These are phyloP conservation scores for Siniperca knerii DNA, from an alignment of 2,113 vertebrate genomes.

Conservation along the genomic window DNA sequence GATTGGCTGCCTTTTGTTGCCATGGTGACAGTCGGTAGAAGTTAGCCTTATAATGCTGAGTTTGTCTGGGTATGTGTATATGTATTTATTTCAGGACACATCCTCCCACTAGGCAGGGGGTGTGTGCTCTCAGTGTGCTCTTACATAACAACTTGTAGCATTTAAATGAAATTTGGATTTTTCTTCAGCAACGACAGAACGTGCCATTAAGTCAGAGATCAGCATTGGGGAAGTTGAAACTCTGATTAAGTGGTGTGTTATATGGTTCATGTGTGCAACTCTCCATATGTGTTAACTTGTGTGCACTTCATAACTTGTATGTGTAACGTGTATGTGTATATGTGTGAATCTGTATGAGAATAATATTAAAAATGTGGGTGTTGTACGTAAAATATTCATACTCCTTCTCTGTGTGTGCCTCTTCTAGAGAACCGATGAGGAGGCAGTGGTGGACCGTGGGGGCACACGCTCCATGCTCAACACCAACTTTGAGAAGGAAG, in stretches of 20 bases:
- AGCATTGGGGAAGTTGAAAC: neutral
- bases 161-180: conserved; percentile 51
- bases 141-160: conserved; percentile 42
- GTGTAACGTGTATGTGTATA: neutral
- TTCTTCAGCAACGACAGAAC: neutral
- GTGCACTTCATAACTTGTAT: neutral
- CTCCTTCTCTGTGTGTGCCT: conserved; percentile 44
- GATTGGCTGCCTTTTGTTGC: conserved; percentile 64
- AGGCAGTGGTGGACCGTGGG: conserved; percentile 95
- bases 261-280: neutral
- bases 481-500: conserved; percentile 99
- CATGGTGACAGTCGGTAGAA: conserved; percentile 71
- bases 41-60: conserved; percentile 55
- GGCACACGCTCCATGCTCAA: conserved; percentile 98
- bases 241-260: neutral
- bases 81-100: conserved; percentile 43
- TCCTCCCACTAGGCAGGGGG: conserved; percentile 18
- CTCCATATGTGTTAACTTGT: neutral
- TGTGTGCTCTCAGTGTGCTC: conserved; percentile 5
- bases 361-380: neutral
- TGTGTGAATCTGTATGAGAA: neutral
- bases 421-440: conserved; percentile 95
- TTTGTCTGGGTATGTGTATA: conserved; percentile 15
- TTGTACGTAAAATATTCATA: neutral
- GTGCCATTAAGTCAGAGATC: neutral